Conservation (phyloP, 2,888 invertebrate species). For the Metalampra italica region DNA sequence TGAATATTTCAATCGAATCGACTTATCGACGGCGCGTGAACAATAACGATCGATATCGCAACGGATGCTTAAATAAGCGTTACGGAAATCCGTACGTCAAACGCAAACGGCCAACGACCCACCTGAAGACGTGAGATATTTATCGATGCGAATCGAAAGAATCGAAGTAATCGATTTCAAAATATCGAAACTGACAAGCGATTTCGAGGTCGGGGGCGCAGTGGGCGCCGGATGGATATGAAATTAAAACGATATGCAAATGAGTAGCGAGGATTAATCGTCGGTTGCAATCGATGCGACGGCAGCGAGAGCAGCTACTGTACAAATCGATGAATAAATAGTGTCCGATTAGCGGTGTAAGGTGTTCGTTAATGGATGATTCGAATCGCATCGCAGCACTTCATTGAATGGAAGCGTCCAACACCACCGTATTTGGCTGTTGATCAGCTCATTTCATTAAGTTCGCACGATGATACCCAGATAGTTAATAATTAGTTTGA, state of each 20-base stretch:
- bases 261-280: slow-evolving; percentile 64
- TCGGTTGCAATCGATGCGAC: slow-evolving; percentile 62
- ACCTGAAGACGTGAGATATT: slow-evolving; percentile 52
- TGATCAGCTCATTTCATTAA: slow-evolving; percentile 45
- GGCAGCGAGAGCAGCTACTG: slow-evolving; percentile 59
- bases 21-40: slow-evolving; percentile 62
- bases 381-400: slow-evolving; percentile 45
- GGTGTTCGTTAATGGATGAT: slow-evolving; percentile 60
- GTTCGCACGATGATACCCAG: slow-evolving; percentile 29
- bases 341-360: slow-evolving; percentile 60
- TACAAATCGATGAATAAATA: slow-evolving; percentile 73
- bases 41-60: slow-evolving; percentile 60
- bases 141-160: slow-evolving; percentile 54
- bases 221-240: slow-evolving; percentile 71
- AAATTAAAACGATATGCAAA: slow-evolving; percentile 76
- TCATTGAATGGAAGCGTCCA: slow-evolving; percentile 51
- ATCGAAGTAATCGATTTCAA: slow-evolving; percentile 68
- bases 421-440: slow-evolving; percentile 45
- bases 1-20: slow-evolving; percentile 71
- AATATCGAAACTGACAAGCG: slow-evolving; percentile 62
- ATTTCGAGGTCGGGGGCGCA: slow-evolving; percentile 61
- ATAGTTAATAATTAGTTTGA: slow-evolving; percentile 20
- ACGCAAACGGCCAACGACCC: slow-evolving; percentile 41
- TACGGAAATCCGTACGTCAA: slow-evolving; percentile 64
- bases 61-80: no score